Evolutionary conservation across 2,113 vertebrate genomes (phyloP), one percentile per base, ranked within the genome.

Genomic region (Bufo bufo): DNA sequence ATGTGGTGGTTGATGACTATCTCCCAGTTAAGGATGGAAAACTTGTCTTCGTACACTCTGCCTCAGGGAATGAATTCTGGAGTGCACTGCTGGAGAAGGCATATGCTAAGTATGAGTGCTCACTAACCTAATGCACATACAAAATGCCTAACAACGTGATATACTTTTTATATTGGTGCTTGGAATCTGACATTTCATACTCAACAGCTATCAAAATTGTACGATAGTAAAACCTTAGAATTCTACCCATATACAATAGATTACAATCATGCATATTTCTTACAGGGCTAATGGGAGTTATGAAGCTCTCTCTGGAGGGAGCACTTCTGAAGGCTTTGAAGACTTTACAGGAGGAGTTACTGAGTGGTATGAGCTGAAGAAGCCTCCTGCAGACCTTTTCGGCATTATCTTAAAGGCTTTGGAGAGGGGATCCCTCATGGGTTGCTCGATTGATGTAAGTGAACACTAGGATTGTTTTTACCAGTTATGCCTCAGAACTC

Each of bases 311-410:
- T 94, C 97, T 0, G 98, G 98, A 0, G 98, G 98, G 88, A 98
- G 97, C 93, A 99, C 97, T 0, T 98, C 96, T 0, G 98, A 99
- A 90, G 98, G 97, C 4, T 99, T 99, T 20, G 98, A 98, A 93
- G 98, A 99, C 74, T 99, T 99, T 91, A 98, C 98, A 0, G 98
- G 98, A 0, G 98, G 98, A 0, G 97, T 99, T 87, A 98, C 97
- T 0, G 98, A 99, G 91, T 96, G 96, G 96, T 99, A 94, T 0
- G 97, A 99, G 56, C 94, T 99, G 47, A 90, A 69, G 0, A 96
- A 96, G 58, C 93, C 97, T 0, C 98, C 98, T 0, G 65, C 90
- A 0, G 97, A 98, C 89, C 97, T 99, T 85, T 97, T 82, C 93
- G 92, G 90, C 54, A 97, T 99, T 94, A 97, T 99, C 84, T 63